These are phyloP conservation scores for Acrocephalus kingi DNA, from an alignment of 2,113 vertebrate genomes.

Conservation along the genomic window DNA sequence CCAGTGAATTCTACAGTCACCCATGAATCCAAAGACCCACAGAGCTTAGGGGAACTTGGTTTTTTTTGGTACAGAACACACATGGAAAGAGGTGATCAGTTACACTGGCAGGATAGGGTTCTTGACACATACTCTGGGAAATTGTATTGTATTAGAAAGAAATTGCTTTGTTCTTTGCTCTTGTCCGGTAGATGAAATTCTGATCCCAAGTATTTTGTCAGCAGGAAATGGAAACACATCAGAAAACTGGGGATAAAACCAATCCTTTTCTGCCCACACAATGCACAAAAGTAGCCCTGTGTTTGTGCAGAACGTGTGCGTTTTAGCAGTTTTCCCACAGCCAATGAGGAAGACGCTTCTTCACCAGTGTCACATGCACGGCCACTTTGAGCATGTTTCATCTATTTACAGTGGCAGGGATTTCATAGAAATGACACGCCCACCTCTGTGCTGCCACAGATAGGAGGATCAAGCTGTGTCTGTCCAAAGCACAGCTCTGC, in stretches of 20 bases:
- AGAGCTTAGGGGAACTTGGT: background rate
- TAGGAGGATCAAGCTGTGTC: background rate
- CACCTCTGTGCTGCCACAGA: background rate
- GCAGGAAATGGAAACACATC: accelerated
- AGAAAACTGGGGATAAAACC: background rate
- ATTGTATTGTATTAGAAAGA: background rate
- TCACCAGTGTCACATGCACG: background rate
- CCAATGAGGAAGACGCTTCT: background rate
- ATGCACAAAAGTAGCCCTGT: background rate
- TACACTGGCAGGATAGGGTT: background rate
- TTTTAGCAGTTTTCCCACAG: background rate
- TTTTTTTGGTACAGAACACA: background rate
- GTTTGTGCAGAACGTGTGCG: accelerated
- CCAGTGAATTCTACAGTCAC: background rate
- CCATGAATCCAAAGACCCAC: background rate
- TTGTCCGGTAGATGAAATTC: background rate
- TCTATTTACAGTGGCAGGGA: background rate
- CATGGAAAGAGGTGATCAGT: background rate
- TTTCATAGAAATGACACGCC: background rate
- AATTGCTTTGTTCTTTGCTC: background rate
- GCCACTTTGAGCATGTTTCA: background rate
- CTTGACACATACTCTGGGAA: background rate
- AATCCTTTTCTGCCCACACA: background rate
- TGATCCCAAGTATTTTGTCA: background rate
- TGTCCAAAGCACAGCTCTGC: background rate